Evolutionary conservation across 2,113 vertebrate genomes (phyloP).

Genomic region (Scatophagus argus): DNA sequence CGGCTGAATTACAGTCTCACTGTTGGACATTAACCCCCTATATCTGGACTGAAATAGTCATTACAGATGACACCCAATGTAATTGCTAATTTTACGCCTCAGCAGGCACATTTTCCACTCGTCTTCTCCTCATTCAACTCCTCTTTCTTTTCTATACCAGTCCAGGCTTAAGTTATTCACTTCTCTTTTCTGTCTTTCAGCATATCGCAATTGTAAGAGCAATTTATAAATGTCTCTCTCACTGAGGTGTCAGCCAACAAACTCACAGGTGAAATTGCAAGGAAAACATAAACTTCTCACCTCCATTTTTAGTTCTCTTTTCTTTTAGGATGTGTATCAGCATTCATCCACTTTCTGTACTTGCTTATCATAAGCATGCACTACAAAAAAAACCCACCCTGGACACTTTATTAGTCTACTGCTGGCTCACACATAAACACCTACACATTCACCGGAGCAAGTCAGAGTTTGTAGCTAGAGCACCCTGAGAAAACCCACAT

Average conservation of each 20-base stretch:
- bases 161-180: conserved; percentile 90
- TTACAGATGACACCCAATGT: conserved; percentile 96
- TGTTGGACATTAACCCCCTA: conserved; percentile 91
- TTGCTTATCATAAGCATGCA: conserved; percentile 31
- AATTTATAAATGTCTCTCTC: conserved; percentile 61
- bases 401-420: conserved; percentile 49
- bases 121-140: conserved; percentile 75
- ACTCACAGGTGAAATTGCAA: conserved; percentile 30
- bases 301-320: background rate
- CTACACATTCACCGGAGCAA: conserved; percentile 38
- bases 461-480: conserved; percentile 35
- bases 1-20: conserved; percentile 92
- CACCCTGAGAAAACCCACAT: background rate
- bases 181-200: conserved; percentile 65
- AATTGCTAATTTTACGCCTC: conserved; percentile 99
- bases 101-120: conserved; percentile 91
- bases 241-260: conserved; percentile 60
- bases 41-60: conserved; percentile 97
- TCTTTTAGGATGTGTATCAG: background rate
- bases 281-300: conserved; percentile 25
- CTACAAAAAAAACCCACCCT: conserved; percentile 46
- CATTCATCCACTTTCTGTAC: conserved; percentile 32
- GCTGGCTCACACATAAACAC: conserved; percentile 36
- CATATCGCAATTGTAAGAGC: conserved; percentile 51
- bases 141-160: conserved; percentile 77